Evolutionary conservation across 64 coral and sea anemone species (phyloP).

Genomic region (Hydrozoanthus tunicans): DNA sequence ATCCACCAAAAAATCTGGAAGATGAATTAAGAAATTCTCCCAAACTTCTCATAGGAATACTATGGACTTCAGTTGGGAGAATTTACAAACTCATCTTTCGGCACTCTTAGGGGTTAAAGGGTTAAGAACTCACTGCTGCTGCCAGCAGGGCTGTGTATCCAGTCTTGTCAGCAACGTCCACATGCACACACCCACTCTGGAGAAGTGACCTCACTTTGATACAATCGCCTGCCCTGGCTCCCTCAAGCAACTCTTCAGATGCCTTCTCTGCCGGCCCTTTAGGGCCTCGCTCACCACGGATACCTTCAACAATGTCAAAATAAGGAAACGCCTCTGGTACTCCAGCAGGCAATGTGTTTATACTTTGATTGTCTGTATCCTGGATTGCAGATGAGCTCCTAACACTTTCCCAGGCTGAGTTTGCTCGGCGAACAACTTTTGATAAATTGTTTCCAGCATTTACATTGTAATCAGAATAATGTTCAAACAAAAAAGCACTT

Average conservation of each 20-base stretch:
- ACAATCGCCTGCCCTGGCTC: slow-evolving; percentile 76
- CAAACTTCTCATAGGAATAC: too few species aligned
- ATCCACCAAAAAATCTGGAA: too few species aligned
- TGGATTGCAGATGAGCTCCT: slow-evolving; percentile 58
- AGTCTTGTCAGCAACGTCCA: slow-evolving; percentile 98
- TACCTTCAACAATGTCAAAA: slow-evolving; percentile 84
- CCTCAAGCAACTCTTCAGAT: slow-evolving; percentile 73
- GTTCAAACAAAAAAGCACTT: slow-evolving; percentile 96
- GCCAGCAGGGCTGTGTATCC: slow-evolving; percentile 94
- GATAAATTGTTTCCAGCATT: slow-evolving; percentile 91
- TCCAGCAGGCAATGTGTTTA: slow-evolving; percentile 36
- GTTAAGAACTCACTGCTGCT: slow-evolving; percentile 68
- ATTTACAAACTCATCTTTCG: too few species aligned
- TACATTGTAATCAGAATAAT: slow-evolving; percentile 93
- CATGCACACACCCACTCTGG: slow-evolving; percentile 80
- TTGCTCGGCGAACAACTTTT: slow-evolving; percentile 73
- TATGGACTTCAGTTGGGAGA: too few species aligned
- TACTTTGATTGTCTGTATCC: slow-evolving; percentile 29
- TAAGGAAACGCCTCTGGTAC: slow-evolving; percentile 82
- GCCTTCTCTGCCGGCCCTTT: slow-evolving; percentile 76
- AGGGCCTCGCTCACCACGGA: slow-evolving; percentile 61
- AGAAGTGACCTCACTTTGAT: slow-evolving; percentile 68
- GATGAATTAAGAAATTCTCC: too few species aligned
- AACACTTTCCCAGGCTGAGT: slow-evolving; percentile 70
- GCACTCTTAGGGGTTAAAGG: too few species aligned